Evolutionary conservation across 2,113 vertebrate species (phyloP), one percentile per base, ranked within the genome.

Genomic region (Prionailurus viverrinus): DNA sequence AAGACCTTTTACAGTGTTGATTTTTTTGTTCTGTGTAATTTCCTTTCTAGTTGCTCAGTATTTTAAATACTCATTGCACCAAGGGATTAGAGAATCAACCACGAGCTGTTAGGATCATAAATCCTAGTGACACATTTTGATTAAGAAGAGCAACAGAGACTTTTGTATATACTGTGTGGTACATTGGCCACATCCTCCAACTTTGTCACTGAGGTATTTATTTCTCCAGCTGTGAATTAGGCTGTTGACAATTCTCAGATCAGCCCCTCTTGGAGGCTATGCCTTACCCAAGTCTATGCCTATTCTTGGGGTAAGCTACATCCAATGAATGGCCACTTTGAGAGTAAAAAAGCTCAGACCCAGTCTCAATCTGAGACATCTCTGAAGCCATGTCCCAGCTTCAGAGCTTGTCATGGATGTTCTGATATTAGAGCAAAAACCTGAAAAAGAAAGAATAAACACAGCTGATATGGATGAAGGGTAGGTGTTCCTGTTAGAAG

Each of bases 71-170:
- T 93, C 71, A 45, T 69, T n/a, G 39, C 41, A 69, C 36, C 41
- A 73, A 82, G 53, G 66, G 63, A 94, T 79, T 97, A 78, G 51
- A 94, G 63, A 96, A 97, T 95, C 73, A 88, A 65, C 41, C 81
- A n/a, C 12, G 91, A 36, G 21, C 69, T 86, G 45, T 83, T 97
- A 92, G 51, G 19, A 84, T 63, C 51, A 94, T 97, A 94, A 97
- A 97, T 94, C 48, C 45, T 87, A 61, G 58, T 96, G 94, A 65
- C 78, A 93, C 33, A 84, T 94, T 96, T 95, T 95, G 95, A 95
- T 94, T 95, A 85, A 97, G 84, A 90, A 96, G 53, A 94, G 4
- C 79, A 61, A 73, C 7, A 53, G 86, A 97, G 79, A 71, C n/a
- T 63, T 1, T 65, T 31, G 6, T 41, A 1, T 61, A 65, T 63